These are phyloP conservation scores for Gymnopithys bicolor DNA, from an alignment of 2,797 vertebrate genomes.

Conservation along the genomic window DNA sequence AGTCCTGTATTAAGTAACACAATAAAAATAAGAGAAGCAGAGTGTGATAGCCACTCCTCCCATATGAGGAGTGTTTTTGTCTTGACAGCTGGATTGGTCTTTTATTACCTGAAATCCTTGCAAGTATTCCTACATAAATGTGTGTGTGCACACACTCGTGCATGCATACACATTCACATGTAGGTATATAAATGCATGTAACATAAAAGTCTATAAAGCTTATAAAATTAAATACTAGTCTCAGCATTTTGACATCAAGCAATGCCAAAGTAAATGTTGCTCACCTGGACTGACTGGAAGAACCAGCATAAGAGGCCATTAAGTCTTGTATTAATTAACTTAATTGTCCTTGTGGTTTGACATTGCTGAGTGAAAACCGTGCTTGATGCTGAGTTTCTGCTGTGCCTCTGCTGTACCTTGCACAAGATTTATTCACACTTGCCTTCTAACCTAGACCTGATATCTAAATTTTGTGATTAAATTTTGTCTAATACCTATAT, in stretches of 20 bases:
- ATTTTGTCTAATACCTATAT: neutral
- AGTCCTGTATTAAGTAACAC: neutral
- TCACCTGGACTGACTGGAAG: neutral
- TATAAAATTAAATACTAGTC: neutral
- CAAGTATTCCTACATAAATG: neutral
- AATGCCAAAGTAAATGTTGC: neutral
- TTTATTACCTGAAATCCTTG: neutral
- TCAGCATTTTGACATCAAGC: neutral
- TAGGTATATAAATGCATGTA: neutral
- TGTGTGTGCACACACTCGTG: fast-evolving
- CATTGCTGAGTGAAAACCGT: neutral
- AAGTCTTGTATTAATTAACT: constrained; percentile 26
- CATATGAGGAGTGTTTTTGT: neutral
- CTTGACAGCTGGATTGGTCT: neutral
- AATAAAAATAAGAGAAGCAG: neutral
- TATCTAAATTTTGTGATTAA: neutral
- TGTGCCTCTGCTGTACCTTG: neutral
- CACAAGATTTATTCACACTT: neutral
- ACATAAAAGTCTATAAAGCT: neutral
- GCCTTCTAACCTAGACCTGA: neutral
- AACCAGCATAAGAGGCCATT: neutral
- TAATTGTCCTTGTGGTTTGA: constrained; percentile 7
- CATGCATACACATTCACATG: neutral
- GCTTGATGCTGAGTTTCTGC: neutral
- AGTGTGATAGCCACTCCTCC: neutral